Conservation (phyloP, 2,113 vertebrate genomes). For the Amblyopsis rosae region DNA sequence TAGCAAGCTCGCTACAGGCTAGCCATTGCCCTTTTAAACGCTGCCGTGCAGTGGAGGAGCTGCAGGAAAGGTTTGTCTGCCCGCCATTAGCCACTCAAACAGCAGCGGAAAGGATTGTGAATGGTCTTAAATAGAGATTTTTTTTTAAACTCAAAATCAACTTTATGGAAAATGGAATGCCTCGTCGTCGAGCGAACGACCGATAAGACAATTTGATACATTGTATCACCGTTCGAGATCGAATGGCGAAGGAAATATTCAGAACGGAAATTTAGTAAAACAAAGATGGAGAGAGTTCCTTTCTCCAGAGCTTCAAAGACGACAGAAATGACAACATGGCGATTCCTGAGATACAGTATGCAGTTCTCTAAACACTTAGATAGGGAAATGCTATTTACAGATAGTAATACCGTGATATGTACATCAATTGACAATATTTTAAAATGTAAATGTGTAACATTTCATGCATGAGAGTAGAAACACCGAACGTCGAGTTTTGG, state of each 20-base stretch:
- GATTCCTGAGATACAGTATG: constrained; percentile 73
- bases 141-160: constrained; percentile 39
- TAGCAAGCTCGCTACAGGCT: constrained; percentile 65
- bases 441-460: constrained; percentile 31
- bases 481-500: constrained; percentile 55
- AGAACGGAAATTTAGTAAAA: constrained; percentile 79
- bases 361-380: constrained; percentile 59
- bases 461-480: constrained; percentile 43
- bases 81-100: constrained; percentile 73
- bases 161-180: constrained; percentile 57
- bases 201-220: constrained; percentile 42
- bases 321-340: constrained; percentile 82
- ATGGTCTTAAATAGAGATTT: constrained; percentile 46
- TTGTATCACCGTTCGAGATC: constrained; percentile 48
- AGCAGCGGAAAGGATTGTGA: constrained; percentile 67
- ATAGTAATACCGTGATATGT: constrained; percentile 10
- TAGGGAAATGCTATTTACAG: constrained; percentile 29
- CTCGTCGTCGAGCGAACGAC: constrained; percentile 54
- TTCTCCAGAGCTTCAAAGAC: constrained; percentile 80
- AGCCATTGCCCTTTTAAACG: constrained; percentile 77
- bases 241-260: constrained; percentile 66
- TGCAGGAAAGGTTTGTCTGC: constrained; percentile 56
- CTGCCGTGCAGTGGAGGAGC: constrained; percentile 65
- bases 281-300: constrained; percentile 82
- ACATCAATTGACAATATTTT: constrained; percentile 14